Percentiles rank a stretch among this genome's conserved stretches.
Evolutionary conservation across 2,113 vertebrate species (phyloP).

Genomic region (Chitala chitala): DNA sequence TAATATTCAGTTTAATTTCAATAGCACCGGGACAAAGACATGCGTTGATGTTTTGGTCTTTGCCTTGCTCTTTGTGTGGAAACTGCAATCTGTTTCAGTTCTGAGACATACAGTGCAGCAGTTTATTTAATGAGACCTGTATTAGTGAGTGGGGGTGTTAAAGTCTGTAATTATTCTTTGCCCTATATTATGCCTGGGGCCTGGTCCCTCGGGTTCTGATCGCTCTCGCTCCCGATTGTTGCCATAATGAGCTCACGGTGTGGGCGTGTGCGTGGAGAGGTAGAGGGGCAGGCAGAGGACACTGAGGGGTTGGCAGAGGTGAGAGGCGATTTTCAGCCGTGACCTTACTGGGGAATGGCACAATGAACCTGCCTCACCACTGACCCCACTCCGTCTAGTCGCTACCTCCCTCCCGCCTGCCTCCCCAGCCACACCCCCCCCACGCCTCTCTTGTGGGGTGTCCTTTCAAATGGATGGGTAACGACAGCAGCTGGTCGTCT

Average conservation of each 20-base stretch:
- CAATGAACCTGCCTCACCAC: slow-evolving; percentile 47
- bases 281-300: neutral
- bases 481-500: slow-evolving; percentile 52
- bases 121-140: neutral
- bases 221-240: slow-evolving; percentile 39
- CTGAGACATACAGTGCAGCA: neutral
- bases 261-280: slow-evolving; percentile 19
- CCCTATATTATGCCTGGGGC: slow-evolving; percentile 19
- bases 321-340: neutral
- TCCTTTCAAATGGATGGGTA: slow-evolving; percentile 38
- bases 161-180: slow-evolving; percentile 27
- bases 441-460: slow-evolving; percentile 38
- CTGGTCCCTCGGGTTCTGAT: slow-evolving; percentile 42
- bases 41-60: slow-evolving; percentile 51
- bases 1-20: slow-evolving; percentile 26
- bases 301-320: neutral
- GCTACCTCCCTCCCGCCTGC: slow-evolving; percentile 30
- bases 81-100: neutral
- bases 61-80: slow-evolving; percentile 24
- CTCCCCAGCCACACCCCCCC: slow-evolving; percentile 32
- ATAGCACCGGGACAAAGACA: slow-evolving; percentile 27
- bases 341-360: slow-evolving; percentile 30
- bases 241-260: slow-evolving; percentile 31
- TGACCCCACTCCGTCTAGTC: slow-evolving; percentile 52
- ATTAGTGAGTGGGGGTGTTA: neutral